These are phyloP conservation scores for Miltochrista miniata DNA, from an alignment of 2,888 invertebrate species.

Conservation along the genomic window DNA sequence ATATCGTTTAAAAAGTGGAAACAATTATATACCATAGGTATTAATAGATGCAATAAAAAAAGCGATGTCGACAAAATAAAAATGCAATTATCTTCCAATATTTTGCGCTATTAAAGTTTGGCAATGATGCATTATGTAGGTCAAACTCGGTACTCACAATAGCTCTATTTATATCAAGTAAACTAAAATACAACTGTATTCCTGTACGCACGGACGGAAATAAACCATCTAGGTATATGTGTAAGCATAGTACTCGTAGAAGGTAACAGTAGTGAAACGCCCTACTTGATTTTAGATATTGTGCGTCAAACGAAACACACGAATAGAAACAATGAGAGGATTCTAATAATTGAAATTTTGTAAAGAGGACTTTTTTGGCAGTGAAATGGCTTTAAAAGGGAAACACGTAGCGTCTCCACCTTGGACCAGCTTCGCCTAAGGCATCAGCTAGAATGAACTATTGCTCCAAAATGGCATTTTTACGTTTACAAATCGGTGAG, in stretches of 20 bases:
- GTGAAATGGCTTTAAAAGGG: too few relatives aligned
- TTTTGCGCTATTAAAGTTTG: constrained; percentile 53
- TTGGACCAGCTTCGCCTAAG: too few relatives aligned
- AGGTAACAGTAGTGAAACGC: constrained; percentile 30
- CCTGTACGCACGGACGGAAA: constrained; percentile 72
- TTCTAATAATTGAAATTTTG: too few relatives aligned
- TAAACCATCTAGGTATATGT: constrained; percentile 44
- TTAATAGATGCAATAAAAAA: constrained; percentile 20
- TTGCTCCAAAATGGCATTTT: too few relatives aligned
- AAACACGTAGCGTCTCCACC: too few relatives aligned
- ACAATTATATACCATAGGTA: constrained; percentile 1
- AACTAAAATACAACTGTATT: constrained; percentile 76
- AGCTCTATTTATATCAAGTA: constrained; percentile 74
- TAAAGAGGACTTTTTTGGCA: too few relatives aligned
- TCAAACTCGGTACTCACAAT: constrained; percentile 68
- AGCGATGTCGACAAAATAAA: constrained; percentile 39
- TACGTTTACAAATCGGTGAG: too few relatives aligned
- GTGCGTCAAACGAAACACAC: constrained; percentile 8
- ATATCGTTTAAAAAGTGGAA: not conserved
- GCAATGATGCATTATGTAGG: constrained; percentile 63
- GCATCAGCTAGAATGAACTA: too few relatives aligned
- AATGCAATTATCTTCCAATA: constrained; percentile 34
- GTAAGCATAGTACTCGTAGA: constrained; percentile 37
- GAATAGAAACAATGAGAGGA: too few relatives aligned
- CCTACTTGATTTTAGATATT: constrained; percentile 20